Base-by-base conservation (phyloP, 2,113 vertebrate species). In the Pseudolaguvia tuberculata region DNA sequence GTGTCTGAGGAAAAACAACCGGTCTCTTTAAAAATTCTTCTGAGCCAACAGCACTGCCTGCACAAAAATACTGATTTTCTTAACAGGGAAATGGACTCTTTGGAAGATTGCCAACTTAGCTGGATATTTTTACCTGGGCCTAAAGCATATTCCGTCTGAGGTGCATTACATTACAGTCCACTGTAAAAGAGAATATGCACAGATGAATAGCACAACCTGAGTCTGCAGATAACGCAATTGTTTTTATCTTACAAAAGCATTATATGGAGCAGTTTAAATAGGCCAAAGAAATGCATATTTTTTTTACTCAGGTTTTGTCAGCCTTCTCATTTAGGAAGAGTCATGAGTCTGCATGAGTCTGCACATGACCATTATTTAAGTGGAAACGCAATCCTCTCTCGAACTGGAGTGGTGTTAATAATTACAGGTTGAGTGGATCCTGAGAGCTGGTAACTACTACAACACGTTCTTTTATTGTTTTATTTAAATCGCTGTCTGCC, bases 51-150 rank as follows among this genome's bases (percentile, higher is more conserved):
- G 75, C 72, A 79, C 81, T 82, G 85, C 78, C 78, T 73, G 65
- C 83, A 83, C 76, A 80, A 79, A 77, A 66, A 82, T 79, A 72
- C 83, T 84, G 66, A 76, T 78, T 84, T 80, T 84, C 85, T 85
- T 80, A 76, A 78, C 79, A 52, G 42, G 59, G 39, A 88, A 88
- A 88, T 88, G 88, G 86, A 86, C 78, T 70, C 8, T 58, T 73
- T 87, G 88, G 86, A 83, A 7, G 48, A 0, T 3, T 48, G 87
- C 85, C 87, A 87, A 78, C 45, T 56, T 35, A 5, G 42, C 57
- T 20, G 51, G 52, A 58, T 77, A 65, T 75, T 75, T 74, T 66
- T 76, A 66, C 74, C 27, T 42, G 71, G 35, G 35, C 20, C 70
- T 56, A 20, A 50, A 23, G 56, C 42, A 11, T 17, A 31, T 47